These are phyloP conservation scores for Lymantria dispar DNA, from an alignment of 2,888 invertebrate genomes.

Conservation along the genomic window DNA sequence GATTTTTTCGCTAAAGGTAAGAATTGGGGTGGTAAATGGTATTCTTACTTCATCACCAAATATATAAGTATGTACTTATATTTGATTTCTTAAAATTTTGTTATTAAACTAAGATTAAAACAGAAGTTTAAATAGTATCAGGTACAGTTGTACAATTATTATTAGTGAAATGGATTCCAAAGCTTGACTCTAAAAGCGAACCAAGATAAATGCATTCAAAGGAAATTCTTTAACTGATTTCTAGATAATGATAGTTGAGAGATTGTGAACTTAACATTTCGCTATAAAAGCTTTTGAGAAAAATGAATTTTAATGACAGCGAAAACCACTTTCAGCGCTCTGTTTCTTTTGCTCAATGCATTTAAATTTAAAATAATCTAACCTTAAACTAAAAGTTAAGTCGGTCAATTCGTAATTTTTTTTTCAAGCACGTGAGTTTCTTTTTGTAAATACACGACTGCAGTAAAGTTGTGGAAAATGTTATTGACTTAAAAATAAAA, in stretches of 20 bases:
- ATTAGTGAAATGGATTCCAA: constrained; percentile 1
- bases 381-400: neutral
- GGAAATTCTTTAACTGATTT: constrained; percentile 49
- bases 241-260: constrained; percentile 59
- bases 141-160: too few relatives aligned
- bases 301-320: constrained; percentile 66
- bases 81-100: too few relatives aligned
- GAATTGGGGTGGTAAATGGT: too few relatives aligned
- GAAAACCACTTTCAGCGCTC: constrained; percentile 61
- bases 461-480: too few relatives aligned
- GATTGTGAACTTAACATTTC: constrained; percentile 43
- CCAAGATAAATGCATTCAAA: constrained; percentile 25
- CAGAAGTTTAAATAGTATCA: too few relatives aligned
- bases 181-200: constrained; percentile 5
- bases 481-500: too few relatives aligned
- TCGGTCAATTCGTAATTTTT: neutral
- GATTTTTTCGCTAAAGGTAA: too few relatives aligned
- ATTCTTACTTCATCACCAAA: too few relatives aligned
- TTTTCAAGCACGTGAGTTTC: neutral
- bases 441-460: too few relatives aligned
- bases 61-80: too few relatives aligned
- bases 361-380: constrained; percentile 31
- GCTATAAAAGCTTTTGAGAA: constrained; percentile 58
- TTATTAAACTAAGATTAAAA: too few relatives aligned
- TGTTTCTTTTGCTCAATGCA: constrained; percentile 55